A percentile compares a stretch with the other conserved stretches of the same genome.
Conservation (phyloP, 1,140 invertebrate species). For the Drosophila fuyamai region DNA sequence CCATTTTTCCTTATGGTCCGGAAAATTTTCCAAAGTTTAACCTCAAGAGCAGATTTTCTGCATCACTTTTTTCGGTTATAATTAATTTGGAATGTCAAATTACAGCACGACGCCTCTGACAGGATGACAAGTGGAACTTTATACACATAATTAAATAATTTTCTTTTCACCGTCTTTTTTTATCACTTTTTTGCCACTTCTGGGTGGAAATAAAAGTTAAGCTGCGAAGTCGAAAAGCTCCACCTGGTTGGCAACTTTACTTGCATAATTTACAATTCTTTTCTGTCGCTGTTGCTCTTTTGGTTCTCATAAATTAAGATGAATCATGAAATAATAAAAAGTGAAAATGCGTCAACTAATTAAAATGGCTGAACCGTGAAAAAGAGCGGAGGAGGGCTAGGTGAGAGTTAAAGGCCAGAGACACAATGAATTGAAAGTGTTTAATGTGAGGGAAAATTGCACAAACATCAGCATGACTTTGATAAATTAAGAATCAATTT, state of each 20-base stretch:
- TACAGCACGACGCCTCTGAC: constrained; percentile 36
- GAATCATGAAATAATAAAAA: constrained; percentile 64
- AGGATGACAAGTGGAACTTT: constrained; percentile 65
- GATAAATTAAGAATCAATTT: not conserved
- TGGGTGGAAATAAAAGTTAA: constrained; percentile 49
- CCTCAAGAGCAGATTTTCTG: constrained; percentile 31
- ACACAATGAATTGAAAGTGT: constrained; percentile 48
- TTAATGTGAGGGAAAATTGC: constrained; percentile 71
- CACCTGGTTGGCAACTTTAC: constrained; percentile 49
- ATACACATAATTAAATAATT: constrained; percentile 78
- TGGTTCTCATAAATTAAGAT: constrained; percentile 61
- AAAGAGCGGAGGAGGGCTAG: not conserved
- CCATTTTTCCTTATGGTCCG: constrained; percentile 18
- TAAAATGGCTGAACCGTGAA: constrained; percentile 41
- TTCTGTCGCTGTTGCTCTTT: constrained; percentile 10
- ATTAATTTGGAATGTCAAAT: constrained; percentile 69
- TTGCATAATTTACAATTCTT: constrained; percentile 72
- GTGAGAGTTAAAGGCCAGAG: constrained; percentile 16
- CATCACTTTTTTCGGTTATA: constrained; percentile 30
- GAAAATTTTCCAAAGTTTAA: constrained; percentile 31
- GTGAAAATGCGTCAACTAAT: constrained; percentile 64
- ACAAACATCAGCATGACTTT: constrained; percentile 30
- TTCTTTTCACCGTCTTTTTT: constrained; percentile 27
- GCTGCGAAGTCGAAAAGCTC: constrained; percentile 8
- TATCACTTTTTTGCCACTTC: constrained; percentile 42